Evolutionary conservation across 1,140 invertebrate genomes (phyloP).

Genomic region (Mya arenaria): DNA sequence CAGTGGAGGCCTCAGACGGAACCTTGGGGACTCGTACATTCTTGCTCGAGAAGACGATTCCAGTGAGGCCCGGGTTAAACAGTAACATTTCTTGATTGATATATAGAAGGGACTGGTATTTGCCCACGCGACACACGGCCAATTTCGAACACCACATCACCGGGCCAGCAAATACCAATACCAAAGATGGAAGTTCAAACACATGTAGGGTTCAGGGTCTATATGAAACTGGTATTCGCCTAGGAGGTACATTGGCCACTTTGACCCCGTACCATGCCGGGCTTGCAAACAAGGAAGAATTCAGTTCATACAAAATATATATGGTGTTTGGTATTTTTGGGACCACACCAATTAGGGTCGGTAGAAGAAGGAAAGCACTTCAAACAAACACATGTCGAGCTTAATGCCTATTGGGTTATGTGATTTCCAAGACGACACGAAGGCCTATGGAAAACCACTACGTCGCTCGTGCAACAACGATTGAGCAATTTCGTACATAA

Average conservation of each 20-base stretch:
- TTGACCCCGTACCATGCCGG: constrained; percentile 98
- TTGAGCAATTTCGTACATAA: no score
- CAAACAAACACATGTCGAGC: neutral
- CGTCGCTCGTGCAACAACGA: no score
- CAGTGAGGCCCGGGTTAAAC: constrained; percentile 95
- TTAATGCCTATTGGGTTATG: no score
- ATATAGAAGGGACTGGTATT: no score
- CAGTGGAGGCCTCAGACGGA: no score
- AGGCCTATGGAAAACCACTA: no score
- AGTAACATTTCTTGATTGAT: no score
- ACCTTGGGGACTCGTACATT: no score
- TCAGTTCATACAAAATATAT: no score
- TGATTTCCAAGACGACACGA: no score
- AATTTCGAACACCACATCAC: constrained; percentile 98
- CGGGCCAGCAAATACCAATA: constrained; percentile 88
- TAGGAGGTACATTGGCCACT: constrained; percentile 97
- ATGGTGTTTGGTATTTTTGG: neutral
- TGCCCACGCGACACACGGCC: no score
- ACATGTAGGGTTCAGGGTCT: neutral
- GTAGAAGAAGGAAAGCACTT: neutral
- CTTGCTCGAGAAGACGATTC: constrained; percentile 29
- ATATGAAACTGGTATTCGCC: constrained; percentile 96
- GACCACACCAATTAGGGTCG: neutral
- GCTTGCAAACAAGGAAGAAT: constrained; percentile 88
- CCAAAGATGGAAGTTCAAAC: neutral